Base-by-base conservation (phyloP, 2,797 vertebrate genomes). In the Monodelphis domestica region DNA sequence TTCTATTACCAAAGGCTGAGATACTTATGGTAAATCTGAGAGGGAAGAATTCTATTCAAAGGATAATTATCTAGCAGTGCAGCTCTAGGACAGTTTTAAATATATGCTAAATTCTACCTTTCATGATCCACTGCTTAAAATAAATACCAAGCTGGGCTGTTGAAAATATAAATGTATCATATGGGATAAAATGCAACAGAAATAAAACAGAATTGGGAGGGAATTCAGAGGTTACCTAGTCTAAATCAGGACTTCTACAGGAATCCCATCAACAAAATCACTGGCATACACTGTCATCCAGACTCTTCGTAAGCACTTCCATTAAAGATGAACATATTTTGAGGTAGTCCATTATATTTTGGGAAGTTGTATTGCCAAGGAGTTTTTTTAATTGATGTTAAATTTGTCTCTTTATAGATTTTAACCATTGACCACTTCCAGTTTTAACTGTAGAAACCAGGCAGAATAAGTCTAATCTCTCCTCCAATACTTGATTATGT, bases 1-100 rank as follows among this genome's bases (percentile, higher is more conserved):
- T n/a, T 96, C 96, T 97, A 95, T 95, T 97, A 94, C 97, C 92
- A 96, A 45, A 88, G 91, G 21, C 55, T 56, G 52, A 93, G 89
- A 95, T 0, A 11, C n/a, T 53, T 24, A 89, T 88, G 17, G 91
- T 91, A 94, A 95, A 95, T 97, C 96, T 15, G 45, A 94, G 84
- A 96, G 94, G 50, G 90, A 96, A 38, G n/a, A 24, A 53, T 53
- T 29, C 90, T 24, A 93, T 94, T 97, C 92, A 94, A 89, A 91
- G 57, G 52, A 96, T 95, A 96, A 91, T 89, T 88, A 89, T 95
- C 15, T 30, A 24, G 89, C 53, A 87, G 56, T 54, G 29, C 29
- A 29, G 53, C 78, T 57, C 92, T 93, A 90, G 63, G 45, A 59
- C 63, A 88, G 52, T 9, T 93, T 57, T 90, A 70, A 92, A 88